Evolutionary conservation across 2,888 invertebrate genomes (phyloP), one percentile per base, ranked within the genome.

Genomic region (Leuctra nigra): DNA sequence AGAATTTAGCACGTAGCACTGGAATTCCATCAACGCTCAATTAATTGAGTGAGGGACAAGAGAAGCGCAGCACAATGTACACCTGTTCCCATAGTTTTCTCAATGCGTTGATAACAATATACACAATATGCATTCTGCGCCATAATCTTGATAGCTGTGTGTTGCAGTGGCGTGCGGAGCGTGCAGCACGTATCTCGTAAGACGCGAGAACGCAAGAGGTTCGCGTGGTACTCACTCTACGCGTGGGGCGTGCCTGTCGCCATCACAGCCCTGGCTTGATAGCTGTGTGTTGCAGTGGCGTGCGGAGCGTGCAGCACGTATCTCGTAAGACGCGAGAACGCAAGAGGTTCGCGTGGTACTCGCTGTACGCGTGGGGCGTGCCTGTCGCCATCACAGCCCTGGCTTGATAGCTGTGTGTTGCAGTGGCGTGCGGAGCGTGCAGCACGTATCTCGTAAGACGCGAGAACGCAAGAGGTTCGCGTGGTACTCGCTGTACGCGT

Each of bases 371-470:
- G 6, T 55, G 55, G 87, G 81, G 82, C 2, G 64, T 81, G 7
- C 78, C 87, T 0, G 66, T 80, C 2, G 62, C 73, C 9, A 67
- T 76, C 6, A 79, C 80, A n/a, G n/a, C n/a, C n/a, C n/a, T n/a
- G n/a, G n/a, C n/a, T n/a, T n/a, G n/a, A n/a, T n/a, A n/a, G n/a
- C n/a, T 33, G 23, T 36, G 6, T 44, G 7, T 20, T 35, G 33
- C 55, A 55, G 55, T 3, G 55, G 44, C 14, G 33, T 44, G 46
- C 46, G 55, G 22, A 22, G 25, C 14, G 41, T 54, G 9, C 20
- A 41, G 16, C 33, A 25, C 47, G 13, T 29, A 3, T 23, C 41
- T 6, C 23, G 39, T 14, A 33, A 41, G 33, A 13, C 16, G 7
- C 39, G 24, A 13, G 23, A 22, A 13, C 55, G 55, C 20, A 24